Conservation (phyloP, 2,888 invertebrate genomes). For the Muschampia plurimacula region DNA sequence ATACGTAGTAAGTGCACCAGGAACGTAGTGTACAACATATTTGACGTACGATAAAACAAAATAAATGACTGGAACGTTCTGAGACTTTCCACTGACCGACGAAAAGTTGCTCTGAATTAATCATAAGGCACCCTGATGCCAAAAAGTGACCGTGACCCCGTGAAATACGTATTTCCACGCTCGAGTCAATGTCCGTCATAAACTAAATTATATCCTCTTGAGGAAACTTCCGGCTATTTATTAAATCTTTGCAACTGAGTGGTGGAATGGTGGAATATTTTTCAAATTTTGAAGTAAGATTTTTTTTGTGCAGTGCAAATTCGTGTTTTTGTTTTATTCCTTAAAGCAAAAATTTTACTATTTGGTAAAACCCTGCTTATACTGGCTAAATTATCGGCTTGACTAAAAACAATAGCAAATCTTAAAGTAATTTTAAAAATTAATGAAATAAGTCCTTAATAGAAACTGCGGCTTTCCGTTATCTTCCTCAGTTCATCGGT, state of each 20-base stretch:
- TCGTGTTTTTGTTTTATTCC: background rate
- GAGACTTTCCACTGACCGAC: constrained; percentile 12
- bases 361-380: too few relatives aligned
- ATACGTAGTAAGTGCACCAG: too few relatives aligned
- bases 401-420: too few relatives aligned
- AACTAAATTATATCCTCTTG: constrained; percentile 21
- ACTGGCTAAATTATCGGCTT: too few relatives aligned
- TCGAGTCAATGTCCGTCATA: constrained; percentile 26
- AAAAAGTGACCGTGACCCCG: constrained; percentile 17
- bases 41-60: background rate
- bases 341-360: too few relatives aligned
- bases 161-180: constrained; percentile 22
- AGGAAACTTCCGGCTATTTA: constrained; percentile 20
- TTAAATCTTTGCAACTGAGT: constrained; percentile 23
- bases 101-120: constrained; percentile 30
- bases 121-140: constrained; percentile 27
- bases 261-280: constrained; percentile 5
- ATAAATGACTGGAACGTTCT: background rate
- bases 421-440: too few relatives aligned
- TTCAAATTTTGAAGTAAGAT: background rate
- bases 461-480: too few relatives aligned
- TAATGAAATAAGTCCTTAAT: too few relatives aligned
- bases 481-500: too few relatives aligned
- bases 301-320: background rate
- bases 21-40: background rate